A percentile compares a stretch with the other conserved stretches of the same genome.
Evolutionary conservation across 2,797 vertebrate genomes (phyloP).

Genomic region (Poeciliopsis paucimaculata): DNA sequence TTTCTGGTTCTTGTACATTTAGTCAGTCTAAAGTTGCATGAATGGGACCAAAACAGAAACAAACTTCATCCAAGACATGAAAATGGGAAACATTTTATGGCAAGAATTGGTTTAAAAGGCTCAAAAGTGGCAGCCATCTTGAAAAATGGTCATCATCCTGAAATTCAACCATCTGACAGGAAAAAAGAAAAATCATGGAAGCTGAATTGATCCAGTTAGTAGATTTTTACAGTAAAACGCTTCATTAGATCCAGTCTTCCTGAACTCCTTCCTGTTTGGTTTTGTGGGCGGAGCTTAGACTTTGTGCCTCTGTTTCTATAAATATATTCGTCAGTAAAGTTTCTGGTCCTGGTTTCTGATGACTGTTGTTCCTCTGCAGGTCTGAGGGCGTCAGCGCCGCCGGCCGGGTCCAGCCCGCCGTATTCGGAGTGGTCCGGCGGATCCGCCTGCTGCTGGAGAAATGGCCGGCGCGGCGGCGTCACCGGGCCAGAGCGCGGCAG

Average conservation of each 20-base stretch:
- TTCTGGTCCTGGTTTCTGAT: conserved; percentile 22
- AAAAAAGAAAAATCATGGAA: too few species aligned
- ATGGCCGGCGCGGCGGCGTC: conserved; percentile 58
- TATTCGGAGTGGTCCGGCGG: conserved; percentile 16
- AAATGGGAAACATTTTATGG: too few species aligned
- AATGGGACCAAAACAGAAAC: too few species aligned
- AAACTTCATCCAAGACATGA: too few species aligned
- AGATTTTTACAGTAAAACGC: too few species aligned
- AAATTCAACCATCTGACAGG: too few species aligned
- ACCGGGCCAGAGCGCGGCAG: conserved; percentile 42
- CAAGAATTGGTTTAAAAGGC: too few species aligned
- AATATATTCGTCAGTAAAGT: neutral
- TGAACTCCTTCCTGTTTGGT: neutral
- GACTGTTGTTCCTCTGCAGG: conserved; percentile 48
- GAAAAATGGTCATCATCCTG: too few species aligned
- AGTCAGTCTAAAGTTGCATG: too few species aligned
- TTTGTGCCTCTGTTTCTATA: neutral
- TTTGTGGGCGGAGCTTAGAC: neutral
- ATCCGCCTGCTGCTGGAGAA: conserved; percentile 65
- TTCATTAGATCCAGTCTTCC: neutral
- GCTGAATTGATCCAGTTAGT: too few species aligned
- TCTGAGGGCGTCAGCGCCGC: conserved; percentile 7
- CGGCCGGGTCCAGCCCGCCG: conserved; percentile 2
- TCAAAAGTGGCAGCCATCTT: too few species aligned
- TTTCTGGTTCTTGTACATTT: too few species aligned